These are phyloP conservation scores for Neosilurus hyrtlii DNA, from an alignment of 2,797 vertebrate genomes.

Conservation along the genomic window DNA sequence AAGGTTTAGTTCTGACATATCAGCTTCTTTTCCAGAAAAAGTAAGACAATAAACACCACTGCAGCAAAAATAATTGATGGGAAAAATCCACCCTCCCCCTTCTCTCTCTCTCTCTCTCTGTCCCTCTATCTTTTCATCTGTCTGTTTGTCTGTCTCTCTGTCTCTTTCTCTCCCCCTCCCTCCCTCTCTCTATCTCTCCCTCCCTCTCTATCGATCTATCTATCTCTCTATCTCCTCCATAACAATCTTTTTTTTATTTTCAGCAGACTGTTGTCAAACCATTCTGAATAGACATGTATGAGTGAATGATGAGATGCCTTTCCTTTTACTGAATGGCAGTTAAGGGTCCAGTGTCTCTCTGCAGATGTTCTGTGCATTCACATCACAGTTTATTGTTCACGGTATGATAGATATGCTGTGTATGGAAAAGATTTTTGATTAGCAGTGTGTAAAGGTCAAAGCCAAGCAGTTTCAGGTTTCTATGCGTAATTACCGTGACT, in stretches of 20 bases:
- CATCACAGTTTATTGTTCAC: slow-evolving; percentile 35
- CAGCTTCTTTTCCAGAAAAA: slow-evolving; percentile 62
- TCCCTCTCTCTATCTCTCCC: neutral
- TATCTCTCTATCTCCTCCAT: too few relatives aligned
- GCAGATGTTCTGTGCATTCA: slow-evolving; percentile 38
- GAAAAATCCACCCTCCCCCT: neutral
- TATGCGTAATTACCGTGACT: slow-evolving; percentile 22
- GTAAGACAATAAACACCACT: slow-evolving; percentile 53
- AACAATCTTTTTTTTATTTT: too few relatives aligned
- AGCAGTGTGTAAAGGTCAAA: slow-evolving; percentile 16
- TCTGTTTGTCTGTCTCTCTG: too few relatives aligned
- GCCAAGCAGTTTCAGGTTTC: slow-evolving; percentile 9
- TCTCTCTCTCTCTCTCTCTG: neutral
- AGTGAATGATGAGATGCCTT: slow-evolving; percentile 4
- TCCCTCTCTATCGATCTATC: neutral
- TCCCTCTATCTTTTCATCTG: too few relatives aligned
- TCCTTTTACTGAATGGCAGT: slow-evolving; percentile 12
- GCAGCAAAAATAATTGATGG: slow-evolving; percentile 66
- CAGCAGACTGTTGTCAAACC: slow-evolving; percentile 13
- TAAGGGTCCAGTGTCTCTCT: slow-evolving; percentile 13
- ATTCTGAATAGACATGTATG: neutral
- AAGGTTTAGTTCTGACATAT: slow-evolving; percentile 60
- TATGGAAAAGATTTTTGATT: slow-evolving; percentile 28
- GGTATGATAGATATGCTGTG: neutral
- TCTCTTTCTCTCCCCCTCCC: neutral